These are phyloP conservation scores for Brachionus plicatilis DNA, from an alignment of 1,140 invertebrate genomes.

Conservation along the genomic window DNA sequence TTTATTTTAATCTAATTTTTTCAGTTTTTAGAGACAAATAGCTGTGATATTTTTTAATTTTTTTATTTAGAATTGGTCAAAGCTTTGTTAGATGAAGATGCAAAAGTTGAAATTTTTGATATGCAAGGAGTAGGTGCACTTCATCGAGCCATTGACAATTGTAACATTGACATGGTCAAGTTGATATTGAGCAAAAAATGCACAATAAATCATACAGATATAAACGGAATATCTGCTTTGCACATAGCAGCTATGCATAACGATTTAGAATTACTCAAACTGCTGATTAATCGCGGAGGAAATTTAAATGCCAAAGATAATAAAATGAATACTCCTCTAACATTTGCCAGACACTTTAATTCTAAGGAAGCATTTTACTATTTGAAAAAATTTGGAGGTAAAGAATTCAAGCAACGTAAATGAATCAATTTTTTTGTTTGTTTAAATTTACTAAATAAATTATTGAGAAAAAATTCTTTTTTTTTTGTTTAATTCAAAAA, in stretches of 20 bases:
- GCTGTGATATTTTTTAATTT: not conserved
- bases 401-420: not conserved
- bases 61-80: not conserved
- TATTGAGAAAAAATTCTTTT: not conserved
- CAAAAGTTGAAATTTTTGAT: not conserved
- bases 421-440: not conserved
- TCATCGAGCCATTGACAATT: not conserved
- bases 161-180: constrained; percentile 6
- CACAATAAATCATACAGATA: constrained; percentile 1
- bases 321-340: not conserved
- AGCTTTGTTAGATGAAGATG: not conserved
- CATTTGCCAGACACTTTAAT: not conserved
- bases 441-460: not conserved
- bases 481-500: not conserved
- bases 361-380: not conserved
- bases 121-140: not conserved
- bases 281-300: constrained; percentile 1
- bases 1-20: not conserved
- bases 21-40: not conserved
- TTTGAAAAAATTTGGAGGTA: constrained; percentile 17
- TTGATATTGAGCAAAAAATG: not conserved
- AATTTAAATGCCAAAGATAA: constrained; percentile 1
- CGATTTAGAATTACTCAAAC: not conserved
- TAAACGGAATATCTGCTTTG: not conserved
- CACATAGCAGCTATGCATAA: constrained; percentile 30